Evolutionary conservation across 2,113 vertebrate species (phyloP), one percentile per base, ranked within the genome.

Genomic region (Albula goreensis): DNA sequence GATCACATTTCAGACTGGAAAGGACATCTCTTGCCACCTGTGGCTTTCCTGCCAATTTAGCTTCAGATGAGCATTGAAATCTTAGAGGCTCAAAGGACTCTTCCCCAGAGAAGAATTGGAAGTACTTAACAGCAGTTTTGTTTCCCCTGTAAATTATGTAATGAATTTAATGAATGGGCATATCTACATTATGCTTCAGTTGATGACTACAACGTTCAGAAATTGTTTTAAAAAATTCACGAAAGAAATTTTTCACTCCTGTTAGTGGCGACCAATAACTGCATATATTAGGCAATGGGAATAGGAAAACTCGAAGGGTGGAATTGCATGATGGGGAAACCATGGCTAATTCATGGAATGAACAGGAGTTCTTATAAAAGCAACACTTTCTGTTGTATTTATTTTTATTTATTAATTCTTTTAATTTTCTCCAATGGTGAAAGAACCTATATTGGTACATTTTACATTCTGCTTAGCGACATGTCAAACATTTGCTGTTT

Each of bases 321-420:
- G 15, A 85, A 48, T 49, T 41, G 31, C 60, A 49, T 50, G 78
- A 78, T 85, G 25, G 19, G 74, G 57, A 80, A 79, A 17, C 83
- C 70, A 51, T 2, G 13, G 4, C n/a, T 41, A 8, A 84, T 2
- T 0, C 66, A 31, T 53, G 48, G 48, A 6, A 70, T 77, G 83
- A 53, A 13, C 9, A 12, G n/a, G 25, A 48, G 15, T 60, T 50
- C 41, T 78, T 57, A 74, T 48, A 19, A 22, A n/a, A 57, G 57
- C 31, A 19, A 8, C 66, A 9, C 19, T 25, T 80, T 15, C 25
- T 31, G 50, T 52, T 63, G 31, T 78, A 17, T 80, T 52, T 80
- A 83, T 51, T 79, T 17, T 83, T 15, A 80, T 83, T 79, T 50
- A 50, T 60, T 31, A 25, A 25, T n/a, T 31, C 19, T 86, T 74